These are phyloP conservation scores for Forbesichthys agassizii DNA, from an alignment of 2,113 vertebrate species.

Conservation along the genomic window DNA sequence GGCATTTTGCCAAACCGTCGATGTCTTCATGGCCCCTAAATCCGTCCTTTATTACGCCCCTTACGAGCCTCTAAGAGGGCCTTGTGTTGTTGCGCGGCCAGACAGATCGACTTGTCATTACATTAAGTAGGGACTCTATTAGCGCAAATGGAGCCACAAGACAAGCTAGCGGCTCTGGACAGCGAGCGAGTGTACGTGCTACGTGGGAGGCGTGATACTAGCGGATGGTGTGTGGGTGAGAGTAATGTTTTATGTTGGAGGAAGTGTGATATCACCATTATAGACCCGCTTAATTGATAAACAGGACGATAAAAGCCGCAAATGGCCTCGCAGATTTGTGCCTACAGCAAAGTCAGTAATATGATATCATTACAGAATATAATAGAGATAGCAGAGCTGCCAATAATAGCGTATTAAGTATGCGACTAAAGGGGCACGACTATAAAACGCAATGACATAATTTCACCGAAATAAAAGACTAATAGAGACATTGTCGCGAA, in stretches of 20 bases:
- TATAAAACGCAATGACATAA: constrained; percentile 59
- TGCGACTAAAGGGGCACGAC: constrained; percentile 19
- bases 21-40: constrained; percentile 50
- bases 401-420: constrained; percentile 57
- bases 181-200: constrained; percentile 72
- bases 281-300: constrained; percentile 75
- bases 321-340: constrained; percentile 56
- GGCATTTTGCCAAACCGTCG: constrained; percentile 45
- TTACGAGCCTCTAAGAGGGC: constrained; percentile 55
- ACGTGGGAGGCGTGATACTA: constrained; percentile 74
- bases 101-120: constrained; percentile 64
- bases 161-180: constrained; percentile 65
- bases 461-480: constrained; percentile 52
- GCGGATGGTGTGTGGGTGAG: constrained; percentile 74
- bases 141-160: constrained; percentile 69
- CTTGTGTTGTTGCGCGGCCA: constrained; percentile 32
- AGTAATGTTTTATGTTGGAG: constrained; percentile 71
- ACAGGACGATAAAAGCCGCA: constrained; percentile 65
- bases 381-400: constrained; percentile 33
- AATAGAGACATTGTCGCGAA: constrained; percentile 49
- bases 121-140: constrained; percentile 68
- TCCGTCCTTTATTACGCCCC: constrained; percentile 61
- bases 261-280: constrained; percentile 71
- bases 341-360: constrained; percentile 37
- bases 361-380: constrained; percentile 36